Conservation (phyloP, 2,888 invertebrate genomes). For the Emesis russula region DNA sequence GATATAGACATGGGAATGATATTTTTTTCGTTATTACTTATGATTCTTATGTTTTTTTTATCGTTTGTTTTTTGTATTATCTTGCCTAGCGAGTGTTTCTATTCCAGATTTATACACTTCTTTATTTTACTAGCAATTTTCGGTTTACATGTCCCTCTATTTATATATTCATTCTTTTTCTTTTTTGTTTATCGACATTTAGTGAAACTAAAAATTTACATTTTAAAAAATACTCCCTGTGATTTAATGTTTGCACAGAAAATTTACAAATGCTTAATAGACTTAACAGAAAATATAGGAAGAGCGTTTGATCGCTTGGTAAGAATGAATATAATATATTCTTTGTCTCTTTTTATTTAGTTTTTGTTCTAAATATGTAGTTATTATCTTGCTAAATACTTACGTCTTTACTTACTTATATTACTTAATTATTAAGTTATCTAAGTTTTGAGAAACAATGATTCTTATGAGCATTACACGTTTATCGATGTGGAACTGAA, state of each 20-base stretch:
- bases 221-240: background rate
- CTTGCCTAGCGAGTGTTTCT: conserved; percentile 6
- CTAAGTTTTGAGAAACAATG: no score
- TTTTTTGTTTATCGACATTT: conserved; percentile 1
- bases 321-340: background rate
- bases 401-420: no score
- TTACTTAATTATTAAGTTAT: no score
- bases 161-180: conserved; percentile 17
- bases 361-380: no score
- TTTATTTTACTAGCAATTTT: background rate
- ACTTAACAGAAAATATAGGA: background rate
- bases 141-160: background rate
- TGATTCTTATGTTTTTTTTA: background rate
- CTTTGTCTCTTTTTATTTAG: background rate
- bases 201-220: background rate
- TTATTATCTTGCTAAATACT: no score
- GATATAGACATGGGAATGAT: background rate
- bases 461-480: no score
- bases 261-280: background rate
- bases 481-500: no score
- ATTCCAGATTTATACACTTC: background rate
- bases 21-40: background rate
- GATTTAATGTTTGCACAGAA: background rate
- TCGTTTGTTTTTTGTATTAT: background rate
- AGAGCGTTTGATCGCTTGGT: background rate